phyloP scores from a whole-genome alignment of 2,113 vertebrate genomes.

The Astatoreochromis straeleni region DNA sequence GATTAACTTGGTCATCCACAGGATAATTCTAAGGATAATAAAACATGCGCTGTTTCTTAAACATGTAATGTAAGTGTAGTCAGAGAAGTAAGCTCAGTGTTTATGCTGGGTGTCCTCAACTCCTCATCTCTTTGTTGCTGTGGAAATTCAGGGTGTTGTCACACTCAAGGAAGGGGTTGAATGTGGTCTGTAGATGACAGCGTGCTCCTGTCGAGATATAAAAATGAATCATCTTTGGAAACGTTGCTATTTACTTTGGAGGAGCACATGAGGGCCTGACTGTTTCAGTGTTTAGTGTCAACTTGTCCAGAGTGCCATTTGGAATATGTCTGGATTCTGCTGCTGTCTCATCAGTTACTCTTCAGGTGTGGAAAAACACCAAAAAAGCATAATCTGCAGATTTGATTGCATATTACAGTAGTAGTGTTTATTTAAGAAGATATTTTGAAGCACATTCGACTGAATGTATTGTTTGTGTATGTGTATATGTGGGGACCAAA shows the following conservation, averaged over 20 bases:
- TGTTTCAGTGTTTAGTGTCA: conserved; percentile 39
- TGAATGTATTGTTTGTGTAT: not conserved
- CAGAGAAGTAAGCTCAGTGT: not conserved
- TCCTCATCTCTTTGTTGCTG: not conserved
- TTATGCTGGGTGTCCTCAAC: not conserved
- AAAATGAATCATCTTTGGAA: conserved; percentile 23
- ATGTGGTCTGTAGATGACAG: conserved; percentile 9
- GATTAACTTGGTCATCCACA: not conserved
- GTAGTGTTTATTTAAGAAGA: not conserved
- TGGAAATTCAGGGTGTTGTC: conserved; percentile 7
- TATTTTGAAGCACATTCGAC: not conserved
- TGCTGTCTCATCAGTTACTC: not conserved
- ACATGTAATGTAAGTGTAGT: not conserved
- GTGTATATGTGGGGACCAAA: not conserved
- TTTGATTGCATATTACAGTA: not conserved
- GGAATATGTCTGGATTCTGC: not conserved
- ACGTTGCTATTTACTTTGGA: conserved; percentile 24
- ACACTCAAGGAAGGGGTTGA: not conserved
- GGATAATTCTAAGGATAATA: not conserved
- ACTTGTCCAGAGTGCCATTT: conserved; percentile 26
- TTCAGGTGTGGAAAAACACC: not conserved
- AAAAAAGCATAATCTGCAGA: not conserved
- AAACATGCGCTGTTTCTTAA: not conserved
- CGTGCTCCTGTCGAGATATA: conserved; percentile 3
- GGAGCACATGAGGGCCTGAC: not conserved